phyloP scores from a whole-genome alignment of 1,140 invertebrate genomes.

The Adelges cooleyi region DNA sequence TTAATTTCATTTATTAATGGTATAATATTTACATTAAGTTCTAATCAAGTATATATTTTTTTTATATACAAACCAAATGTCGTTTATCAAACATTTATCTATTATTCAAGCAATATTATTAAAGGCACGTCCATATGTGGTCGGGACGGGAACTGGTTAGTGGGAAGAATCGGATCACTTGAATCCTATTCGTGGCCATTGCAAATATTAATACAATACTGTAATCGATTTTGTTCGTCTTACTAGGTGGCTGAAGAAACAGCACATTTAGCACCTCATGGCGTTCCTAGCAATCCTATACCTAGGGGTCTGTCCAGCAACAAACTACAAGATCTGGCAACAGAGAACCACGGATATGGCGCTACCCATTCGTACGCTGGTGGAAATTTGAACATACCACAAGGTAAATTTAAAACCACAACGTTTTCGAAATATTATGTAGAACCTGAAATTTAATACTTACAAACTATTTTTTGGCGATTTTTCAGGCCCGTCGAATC shows the following conservation, averaged over 20 bases:
- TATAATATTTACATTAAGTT: no score
- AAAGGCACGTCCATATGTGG: no score
- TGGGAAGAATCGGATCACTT: no score
- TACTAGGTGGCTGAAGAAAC: constrained; percentile 65
- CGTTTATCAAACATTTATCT: no score
- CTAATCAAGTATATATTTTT: no score
- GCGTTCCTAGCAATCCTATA: constrained; percentile 88
- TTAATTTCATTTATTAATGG: no score
- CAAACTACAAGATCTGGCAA: constrained; percentile 58
- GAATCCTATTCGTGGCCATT: no score
- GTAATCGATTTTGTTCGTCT: no score
- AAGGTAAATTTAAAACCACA: neutral
- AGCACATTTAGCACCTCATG: constrained; percentile 81
- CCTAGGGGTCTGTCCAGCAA: constrained; percentile 76
- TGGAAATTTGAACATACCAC: constrained; percentile 13
- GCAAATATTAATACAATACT: no score
- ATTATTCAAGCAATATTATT: no score
- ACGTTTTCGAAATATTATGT: neutral
- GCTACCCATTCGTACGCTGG: constrained; percentile 36
- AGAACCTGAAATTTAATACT: neutral
- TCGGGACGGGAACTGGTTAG: no score
- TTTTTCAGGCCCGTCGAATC: neutral
- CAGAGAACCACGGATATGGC: constrained; percentile 54
- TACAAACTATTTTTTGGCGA: neutral
- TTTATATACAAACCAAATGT: no score